Evolutionary conservation across 2,797 vertebrate genomes (phyloP), one percentile per base, ranked within the genome.

Genomic region (Sternotherus odoratus): DNA sequence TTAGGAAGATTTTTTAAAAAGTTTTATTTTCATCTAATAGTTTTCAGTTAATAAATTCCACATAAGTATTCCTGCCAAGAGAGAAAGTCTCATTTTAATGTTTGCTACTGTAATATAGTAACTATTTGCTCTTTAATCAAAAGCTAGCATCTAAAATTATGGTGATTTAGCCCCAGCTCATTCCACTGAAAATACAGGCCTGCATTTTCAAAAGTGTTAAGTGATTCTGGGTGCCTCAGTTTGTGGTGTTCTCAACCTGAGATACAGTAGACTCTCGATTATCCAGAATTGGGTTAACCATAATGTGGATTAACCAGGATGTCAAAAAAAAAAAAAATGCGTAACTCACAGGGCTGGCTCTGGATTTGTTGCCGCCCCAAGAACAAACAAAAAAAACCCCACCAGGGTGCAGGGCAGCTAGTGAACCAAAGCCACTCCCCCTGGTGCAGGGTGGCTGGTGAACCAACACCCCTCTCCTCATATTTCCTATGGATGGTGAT

Each of bases 1-100:
- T 87, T 78, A 88, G 90, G 46, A 96, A 90, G 85, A 77, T 94
- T 90, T 96, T 60, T 96, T 93, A 57, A 90, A 90, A 54, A 81
- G 39, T 51, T 93, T 93, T 91, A 88, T 95, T 95, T 97, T 95
- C 93, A 90, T 79, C 23, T 86, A 91, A 77, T 53, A 30, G 0
- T 51, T 95, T 95, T 87, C 77, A 51, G 63, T 88, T 87, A 49
- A 85, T 49, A 93, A 91, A 79, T 26, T 92, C 79, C 54, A 93
- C 51, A 8, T 43, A 95, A 56, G 66, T 53, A 56, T 79, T 92
- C 72, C 88, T 88, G 85, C 57, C 75, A 16, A 23, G 82, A 93
- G 28, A 84, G 53, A 90, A 83, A 77, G 60, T 72, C 85, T 89
- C 57, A 82, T 95, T 95, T 90, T 69, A 93, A 13, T 90, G 77